Evolutionary conservation across 1,140 invertebrate genomes (phyloP).

Genomic region (Pogonomyrmex californicus): DNA sequence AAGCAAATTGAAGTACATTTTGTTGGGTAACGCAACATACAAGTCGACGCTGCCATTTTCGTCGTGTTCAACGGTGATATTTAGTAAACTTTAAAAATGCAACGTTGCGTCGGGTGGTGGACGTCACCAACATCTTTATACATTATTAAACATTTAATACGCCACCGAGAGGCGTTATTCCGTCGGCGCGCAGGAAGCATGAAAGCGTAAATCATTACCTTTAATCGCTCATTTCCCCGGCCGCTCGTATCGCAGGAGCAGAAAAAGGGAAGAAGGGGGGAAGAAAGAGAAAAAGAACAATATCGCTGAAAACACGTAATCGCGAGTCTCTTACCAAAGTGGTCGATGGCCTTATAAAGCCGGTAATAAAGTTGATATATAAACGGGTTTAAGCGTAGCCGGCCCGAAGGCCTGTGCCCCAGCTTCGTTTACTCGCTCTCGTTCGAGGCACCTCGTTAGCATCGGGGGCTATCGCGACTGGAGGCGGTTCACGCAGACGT

Average conservation of each 20-base stretch:
- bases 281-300: neutral
- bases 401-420: neutral
- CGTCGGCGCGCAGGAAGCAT: neutral
- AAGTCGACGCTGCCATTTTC: conserved; percentile 22
- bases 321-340: conserved; percentile 34
- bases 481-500: conserved; percentile 4
- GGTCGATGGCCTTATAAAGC: conserved; percentile 49
- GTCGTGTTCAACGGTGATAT: conserved; percentile 31
- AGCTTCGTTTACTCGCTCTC: conserved; percentile 22
- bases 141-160: conserved; percentile 45
- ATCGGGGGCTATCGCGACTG: conserved; percentile 14
- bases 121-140: conserved; percentile 41
- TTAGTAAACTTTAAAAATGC: conserved; percentile 46
- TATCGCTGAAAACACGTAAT: conserved; percentile 29
- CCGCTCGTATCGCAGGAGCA: neutral
- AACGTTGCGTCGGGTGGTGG: conserved; percentile 27
- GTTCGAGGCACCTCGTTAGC: conserved; percentile 64
- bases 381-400: conserved; percentile 24
- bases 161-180: neutral
- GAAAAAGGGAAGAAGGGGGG: neutral
- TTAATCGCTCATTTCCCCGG: conserved; percentile 62
- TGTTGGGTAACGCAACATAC: neutral
- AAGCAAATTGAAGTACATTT: neutral
- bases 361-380: conserved; percentile 70
- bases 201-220: conserved; percentile 65